Conservation (phyloP, 2,797 vertebrate genomes). For the Anniella stebbinsi region DNA sequence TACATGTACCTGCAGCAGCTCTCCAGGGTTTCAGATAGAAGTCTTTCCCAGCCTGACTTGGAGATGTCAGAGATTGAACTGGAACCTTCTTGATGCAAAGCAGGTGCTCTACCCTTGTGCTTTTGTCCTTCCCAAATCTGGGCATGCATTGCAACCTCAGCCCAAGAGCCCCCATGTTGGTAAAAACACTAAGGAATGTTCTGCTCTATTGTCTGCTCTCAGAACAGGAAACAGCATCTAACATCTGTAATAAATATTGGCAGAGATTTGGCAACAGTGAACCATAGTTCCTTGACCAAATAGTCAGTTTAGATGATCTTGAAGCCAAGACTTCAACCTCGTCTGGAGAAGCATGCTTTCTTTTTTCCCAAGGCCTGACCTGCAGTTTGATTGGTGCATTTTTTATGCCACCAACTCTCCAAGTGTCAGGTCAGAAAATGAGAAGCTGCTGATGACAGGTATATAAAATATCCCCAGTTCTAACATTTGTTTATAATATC, state of each 20-base stretch:
- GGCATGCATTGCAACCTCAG: background rate
- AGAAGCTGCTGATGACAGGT: background rate
- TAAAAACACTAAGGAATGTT: background rate
- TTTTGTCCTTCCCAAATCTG: background rate
- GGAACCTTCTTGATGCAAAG: background rate
- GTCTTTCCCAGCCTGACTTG: background rate
- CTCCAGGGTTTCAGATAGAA: background rate
- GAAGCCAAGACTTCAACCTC: background rate
- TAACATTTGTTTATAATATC: background rate
- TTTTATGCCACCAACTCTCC: background rate
- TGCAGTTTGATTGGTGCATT: background rate
- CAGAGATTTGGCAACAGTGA: background rate
- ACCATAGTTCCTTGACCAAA: background rate
- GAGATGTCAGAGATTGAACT: background rate
- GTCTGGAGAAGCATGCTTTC: background rate
- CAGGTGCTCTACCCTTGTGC: background rate
- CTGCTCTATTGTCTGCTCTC: background rate
- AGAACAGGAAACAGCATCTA: background rate
- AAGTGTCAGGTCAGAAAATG: background rate
- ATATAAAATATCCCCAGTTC: conserved; percentile 22
- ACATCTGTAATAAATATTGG: background rate
- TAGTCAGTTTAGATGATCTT: background rate
- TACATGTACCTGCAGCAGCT: background rate
- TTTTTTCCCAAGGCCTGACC: background rate
- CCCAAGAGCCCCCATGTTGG: background rate